phyloP scores from a whole-genome alignment of 2,888 invertebrate genomes.

The Lepidocyrtoides sp. region DNA sequence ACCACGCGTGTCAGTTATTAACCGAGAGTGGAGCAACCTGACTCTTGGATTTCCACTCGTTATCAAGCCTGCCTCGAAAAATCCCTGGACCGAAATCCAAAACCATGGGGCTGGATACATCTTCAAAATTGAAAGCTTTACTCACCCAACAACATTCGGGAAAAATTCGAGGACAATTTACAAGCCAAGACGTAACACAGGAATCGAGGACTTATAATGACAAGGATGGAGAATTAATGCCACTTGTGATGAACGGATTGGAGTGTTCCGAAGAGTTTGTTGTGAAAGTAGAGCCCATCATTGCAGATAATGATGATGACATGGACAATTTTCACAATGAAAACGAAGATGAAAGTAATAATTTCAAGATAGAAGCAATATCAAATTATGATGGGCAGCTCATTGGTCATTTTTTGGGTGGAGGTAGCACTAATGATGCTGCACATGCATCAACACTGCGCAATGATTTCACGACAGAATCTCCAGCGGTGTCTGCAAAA shows the following conservation, averaged over 20 bases:
- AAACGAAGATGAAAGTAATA: neutral
- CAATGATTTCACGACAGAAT: no score
- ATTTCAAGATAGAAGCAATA: neutral
- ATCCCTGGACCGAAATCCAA: slow-evolving; percentile 13
- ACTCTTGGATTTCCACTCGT: neutral
- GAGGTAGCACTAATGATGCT: no score
- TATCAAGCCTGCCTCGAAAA: neutral
- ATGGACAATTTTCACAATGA: neutral
- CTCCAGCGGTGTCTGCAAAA: no score
- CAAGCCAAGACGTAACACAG: no score
- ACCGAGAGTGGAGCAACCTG: neutral
- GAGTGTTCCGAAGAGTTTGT: slow-evolving; percentile 25
- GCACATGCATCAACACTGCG: no score
- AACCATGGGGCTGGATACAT: neutral
- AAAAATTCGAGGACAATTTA: no score
- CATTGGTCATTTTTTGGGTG: neutral
- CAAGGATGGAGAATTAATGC: no score
- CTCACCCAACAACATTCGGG: neutral
- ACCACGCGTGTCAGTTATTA: neutral
- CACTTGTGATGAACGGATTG: neutral
- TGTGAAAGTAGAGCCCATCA: slow-evolving; percentile 24
- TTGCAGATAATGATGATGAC: neutral
- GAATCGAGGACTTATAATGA: neutral
- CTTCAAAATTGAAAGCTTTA: neutral
- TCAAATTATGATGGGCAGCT: neutral